phyloP scores from a whole-genome alignment of 2,888 invertebrate genomes.

The Apamea monoglypha region DNA sequence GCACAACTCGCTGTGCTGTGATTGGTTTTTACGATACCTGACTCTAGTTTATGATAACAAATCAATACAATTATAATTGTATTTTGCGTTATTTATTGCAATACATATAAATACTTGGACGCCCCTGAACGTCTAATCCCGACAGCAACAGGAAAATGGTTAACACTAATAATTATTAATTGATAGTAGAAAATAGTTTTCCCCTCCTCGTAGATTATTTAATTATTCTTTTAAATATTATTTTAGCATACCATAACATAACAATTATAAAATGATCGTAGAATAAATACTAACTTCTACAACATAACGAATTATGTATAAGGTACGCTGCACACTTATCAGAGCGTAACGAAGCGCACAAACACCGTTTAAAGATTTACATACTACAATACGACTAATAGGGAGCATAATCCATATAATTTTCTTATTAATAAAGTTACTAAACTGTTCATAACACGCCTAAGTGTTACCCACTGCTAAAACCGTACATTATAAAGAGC shows the following conservation, averaged over 20 bases:
- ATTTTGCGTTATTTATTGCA: not conserved
- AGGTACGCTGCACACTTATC: not conserved
- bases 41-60: no score
- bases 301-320: not conserved
- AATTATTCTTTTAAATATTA: not conserved
- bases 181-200: not conserved
- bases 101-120: not conserved
- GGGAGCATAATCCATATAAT: not conserved
- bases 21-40: not conserved
- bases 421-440: not conserved
- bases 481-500: not conserved
- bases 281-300: not conserved
- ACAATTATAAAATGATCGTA: not conserved
- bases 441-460: not conserved
- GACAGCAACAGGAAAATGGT: not conserved
- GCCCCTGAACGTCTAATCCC: not conserved
- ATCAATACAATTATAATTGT: not conserved
- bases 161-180: not conserved
- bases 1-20: not conserved
- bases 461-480: not conserved
- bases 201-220: not conserved
- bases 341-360: slow-evolving; percentile 18
- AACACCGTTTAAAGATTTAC: slow-evolving; percentile 33
- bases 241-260: not conserved
- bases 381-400: not conserved